These are phyloP conservation scores for Gavialis gangeticus DNA, from an alignment of 2,113 vertebrate genomes.

Conservation along the genomic window DNA sequence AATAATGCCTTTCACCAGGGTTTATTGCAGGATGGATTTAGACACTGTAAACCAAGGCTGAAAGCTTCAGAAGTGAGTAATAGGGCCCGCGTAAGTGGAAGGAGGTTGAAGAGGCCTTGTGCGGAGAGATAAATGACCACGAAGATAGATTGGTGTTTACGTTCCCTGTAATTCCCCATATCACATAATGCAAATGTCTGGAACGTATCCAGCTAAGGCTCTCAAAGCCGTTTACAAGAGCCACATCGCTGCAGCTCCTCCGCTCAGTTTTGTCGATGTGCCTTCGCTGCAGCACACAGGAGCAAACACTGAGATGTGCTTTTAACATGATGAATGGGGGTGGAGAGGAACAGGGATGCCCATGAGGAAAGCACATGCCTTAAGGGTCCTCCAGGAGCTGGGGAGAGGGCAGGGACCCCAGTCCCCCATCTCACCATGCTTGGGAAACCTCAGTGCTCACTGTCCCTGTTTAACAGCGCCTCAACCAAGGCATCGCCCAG, in stretches of 20 bases:
- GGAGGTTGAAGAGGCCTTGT: not conserved
- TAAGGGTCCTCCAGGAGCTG: too few species aligned
- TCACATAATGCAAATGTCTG: fast-evolving
- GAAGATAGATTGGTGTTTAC: not conserved
- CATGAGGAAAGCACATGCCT: not conserved
- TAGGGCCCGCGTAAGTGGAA: fast-evolving
- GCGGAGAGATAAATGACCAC: not conserved
- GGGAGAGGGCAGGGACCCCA: too few species aligned
- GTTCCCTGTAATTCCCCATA: not conserved
- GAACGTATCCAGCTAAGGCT: not conserved
- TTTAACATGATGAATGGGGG: not conserved
- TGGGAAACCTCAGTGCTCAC: not conserved
- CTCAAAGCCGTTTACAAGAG: not conserved
- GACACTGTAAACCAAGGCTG: not conserved
- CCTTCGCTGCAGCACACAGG: not conserved
- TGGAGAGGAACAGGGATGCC: not conserved
- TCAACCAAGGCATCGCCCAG: not conserved
- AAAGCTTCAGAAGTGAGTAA: not conserved
- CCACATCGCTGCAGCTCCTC: not conserved
- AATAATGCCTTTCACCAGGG: not conserved
- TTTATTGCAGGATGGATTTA: not conserved
- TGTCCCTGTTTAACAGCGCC: not conserved
- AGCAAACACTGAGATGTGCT: not conserved
- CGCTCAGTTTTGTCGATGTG: not conserved
- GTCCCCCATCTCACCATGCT: not conserved